Conservation (phyloP, 2,888 invertebrate genomes). For the Folsomia manolachei region DNA sequence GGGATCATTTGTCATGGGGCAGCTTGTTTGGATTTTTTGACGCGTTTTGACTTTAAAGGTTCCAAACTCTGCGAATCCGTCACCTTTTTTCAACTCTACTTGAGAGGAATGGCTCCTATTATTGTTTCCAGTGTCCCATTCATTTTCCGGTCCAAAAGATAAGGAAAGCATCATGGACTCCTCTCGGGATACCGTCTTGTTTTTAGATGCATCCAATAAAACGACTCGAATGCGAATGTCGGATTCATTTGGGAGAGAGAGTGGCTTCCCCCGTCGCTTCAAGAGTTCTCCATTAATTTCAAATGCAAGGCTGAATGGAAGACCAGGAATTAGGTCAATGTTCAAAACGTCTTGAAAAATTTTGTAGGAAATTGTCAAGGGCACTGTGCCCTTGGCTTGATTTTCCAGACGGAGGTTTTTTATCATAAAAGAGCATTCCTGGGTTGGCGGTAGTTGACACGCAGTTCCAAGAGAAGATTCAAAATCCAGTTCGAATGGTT, state of each 20-base stretch:
- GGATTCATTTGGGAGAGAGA: neutral
- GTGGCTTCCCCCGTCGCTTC: neutral
- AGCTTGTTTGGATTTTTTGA: no score
- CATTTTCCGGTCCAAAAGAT: neutral
- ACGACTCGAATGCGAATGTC: neutral
- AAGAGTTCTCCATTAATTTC: neutral
- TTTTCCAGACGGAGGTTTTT: neutral
- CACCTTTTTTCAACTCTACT: no score
- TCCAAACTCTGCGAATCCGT: neutral
- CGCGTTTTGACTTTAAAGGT: neutral
- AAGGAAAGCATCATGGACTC: no score
- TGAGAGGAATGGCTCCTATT: no score
- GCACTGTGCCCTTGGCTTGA: neutral
- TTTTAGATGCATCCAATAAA: neutral
- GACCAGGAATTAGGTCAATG: neutral
- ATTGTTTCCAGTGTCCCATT: no score
- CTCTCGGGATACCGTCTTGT: neutral
- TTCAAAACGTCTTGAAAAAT: neutral
- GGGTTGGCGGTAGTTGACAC: no score
- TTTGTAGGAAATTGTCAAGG: neutral
- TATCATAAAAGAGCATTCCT: neutral
- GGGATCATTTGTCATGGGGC: neutral
- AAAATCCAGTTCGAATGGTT: neutral
- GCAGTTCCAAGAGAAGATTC: no score
- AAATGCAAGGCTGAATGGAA: neutral